These are phyloP conservation scores for Parotocinclus haroldoi DNA, from an alignment of 2,797 vertebrate genomes.

Conservation along the genomic window DNA sequence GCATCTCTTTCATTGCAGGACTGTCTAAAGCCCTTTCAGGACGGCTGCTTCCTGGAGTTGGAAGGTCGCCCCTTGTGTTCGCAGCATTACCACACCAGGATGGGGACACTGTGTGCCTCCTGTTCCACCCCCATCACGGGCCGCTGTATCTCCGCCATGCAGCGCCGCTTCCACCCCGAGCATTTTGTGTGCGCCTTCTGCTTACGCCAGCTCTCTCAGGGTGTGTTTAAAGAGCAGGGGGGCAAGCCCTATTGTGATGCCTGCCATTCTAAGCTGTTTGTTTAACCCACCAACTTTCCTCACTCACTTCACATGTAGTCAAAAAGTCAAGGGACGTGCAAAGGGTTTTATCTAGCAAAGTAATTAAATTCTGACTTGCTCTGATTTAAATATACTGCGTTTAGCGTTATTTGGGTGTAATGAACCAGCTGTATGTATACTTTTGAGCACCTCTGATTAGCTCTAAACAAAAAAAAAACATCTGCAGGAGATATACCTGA, in stretches of 20 bases:
- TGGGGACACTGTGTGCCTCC: conserved; percentile 79
- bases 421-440: too few species aligned
- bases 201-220: conserved; percentile 81
- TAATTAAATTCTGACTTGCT: too few species aligned
- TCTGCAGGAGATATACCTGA: too few species aligned
- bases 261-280: conserved; percentile 84
- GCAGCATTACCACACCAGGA: conserved; percentile 79
- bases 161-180: conserved; percentile 85
- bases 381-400: too few species aligned
- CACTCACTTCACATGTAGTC: too few species aligned
- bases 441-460: too few species aligned
- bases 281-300: conserved; percentile 48
- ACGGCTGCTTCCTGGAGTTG: conserved; percentile 81
- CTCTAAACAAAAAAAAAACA: too few species aligned
- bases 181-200: conserved; percentile 90
- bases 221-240: conserved; percentile 74
- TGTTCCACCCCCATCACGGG: conserved; percentile 75
- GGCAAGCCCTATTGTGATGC: conserved; percentile 79
- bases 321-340: too few species aligned
- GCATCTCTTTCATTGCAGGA: conserved; percentile 69
- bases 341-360: too few species aligned
- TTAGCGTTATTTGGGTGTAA: too few species aligned
- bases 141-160: conserved; percentile 79
- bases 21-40: conserved; percentile 74
- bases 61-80: conserved; percentile 81